Evolutionary conservation across 2,888 invertebrate genomes (phyloP).

Genomic region (Exephanes ischioxanthus): DNA sequence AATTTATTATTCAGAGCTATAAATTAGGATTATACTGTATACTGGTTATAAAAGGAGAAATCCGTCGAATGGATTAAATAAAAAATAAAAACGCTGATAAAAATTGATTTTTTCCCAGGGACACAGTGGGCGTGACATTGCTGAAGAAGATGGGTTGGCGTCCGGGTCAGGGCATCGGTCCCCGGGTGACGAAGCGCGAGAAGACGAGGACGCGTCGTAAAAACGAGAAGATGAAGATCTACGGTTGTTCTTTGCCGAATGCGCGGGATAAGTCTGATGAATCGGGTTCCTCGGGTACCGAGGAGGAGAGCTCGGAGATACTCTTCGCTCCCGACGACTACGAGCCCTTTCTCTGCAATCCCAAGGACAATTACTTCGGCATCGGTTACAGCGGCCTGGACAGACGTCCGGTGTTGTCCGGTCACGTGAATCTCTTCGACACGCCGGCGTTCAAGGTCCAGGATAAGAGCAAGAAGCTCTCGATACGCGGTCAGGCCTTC

Average conservation of each 20-base stretch:
- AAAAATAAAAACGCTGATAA: too few relatives aligned
- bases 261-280: conserved; percentile 65
- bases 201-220: conserved; percentile 80
- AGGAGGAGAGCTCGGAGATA: conserved; percentile 87
- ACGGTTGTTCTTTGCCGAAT: conserved; percentile 86
- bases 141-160: conserved; percentile 97
- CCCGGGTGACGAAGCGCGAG: conserved; percentile 85
- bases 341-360: conserved; percentile 89
- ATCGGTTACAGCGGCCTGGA: conserved; percentile 92
- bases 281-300: conserved; percentile 84
- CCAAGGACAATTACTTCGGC: conserved; percentile 94
- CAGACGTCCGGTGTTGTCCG: conserved; percentile 87
- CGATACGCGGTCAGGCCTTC: conserved; percentile 95
- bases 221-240: conserved; percentile 84
- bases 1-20: too few relatives aligned
- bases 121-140: conserved; percentile 95
- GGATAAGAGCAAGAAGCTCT: conserved; percentile 89
- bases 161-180: conserved; percentile 94
- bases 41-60: too few relatives aligned
- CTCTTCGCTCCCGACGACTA: conserved; percentile 93
- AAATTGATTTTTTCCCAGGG: conserved; percentile 86
- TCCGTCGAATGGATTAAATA: too few relatives aligned
- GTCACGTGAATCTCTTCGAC: conserved; percentile 85
- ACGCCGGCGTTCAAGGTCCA: conserved; percentile 86
- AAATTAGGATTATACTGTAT: too few relatives aligned